These are phyloP conservation scores for Mus spretus DNA, from an alignment of 2,797 vertebrate genomes.

Conservation along the genomic window DNA sequence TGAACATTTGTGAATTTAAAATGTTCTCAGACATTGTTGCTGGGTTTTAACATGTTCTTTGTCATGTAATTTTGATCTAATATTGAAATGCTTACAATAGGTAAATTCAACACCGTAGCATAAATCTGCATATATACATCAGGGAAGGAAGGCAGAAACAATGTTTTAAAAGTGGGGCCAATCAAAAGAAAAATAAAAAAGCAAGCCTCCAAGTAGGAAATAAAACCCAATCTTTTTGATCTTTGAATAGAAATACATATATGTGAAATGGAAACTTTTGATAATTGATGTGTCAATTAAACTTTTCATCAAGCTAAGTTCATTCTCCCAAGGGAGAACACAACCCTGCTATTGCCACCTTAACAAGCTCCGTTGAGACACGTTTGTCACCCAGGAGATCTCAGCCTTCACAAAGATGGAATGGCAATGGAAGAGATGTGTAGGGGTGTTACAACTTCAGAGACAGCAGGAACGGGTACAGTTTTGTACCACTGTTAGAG, in stretches of 20 bases:
- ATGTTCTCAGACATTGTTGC: neutral
- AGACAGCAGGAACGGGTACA: neutral
- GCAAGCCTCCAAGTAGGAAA: neutral
- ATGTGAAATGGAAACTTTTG: conserved; percentile 7
- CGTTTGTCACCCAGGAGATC: neutral
- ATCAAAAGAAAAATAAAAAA: no score
- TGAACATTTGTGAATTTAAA: neutral
- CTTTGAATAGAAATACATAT: neutral
- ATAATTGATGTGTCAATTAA: neutral
- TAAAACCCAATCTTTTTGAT: neutral
- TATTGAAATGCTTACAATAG: neutral
- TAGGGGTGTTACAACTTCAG: neutral
- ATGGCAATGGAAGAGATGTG: neutral
- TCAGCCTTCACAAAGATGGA: neutral
- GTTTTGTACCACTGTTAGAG: neutral
- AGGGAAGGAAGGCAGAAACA: neutral
- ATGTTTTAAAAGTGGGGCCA: neutral
- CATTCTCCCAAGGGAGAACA: neutral
- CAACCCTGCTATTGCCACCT: no score
- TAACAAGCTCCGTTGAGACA: neutral
- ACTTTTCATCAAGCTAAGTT: neutral
- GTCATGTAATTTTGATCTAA: neutral
- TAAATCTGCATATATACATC: neutral
- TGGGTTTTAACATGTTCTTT: neutral
- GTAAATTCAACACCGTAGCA: neutral